Conservation (phyloP, 2,113 vertebrate species). For the Lethenteron camtschaticum region DNA sequence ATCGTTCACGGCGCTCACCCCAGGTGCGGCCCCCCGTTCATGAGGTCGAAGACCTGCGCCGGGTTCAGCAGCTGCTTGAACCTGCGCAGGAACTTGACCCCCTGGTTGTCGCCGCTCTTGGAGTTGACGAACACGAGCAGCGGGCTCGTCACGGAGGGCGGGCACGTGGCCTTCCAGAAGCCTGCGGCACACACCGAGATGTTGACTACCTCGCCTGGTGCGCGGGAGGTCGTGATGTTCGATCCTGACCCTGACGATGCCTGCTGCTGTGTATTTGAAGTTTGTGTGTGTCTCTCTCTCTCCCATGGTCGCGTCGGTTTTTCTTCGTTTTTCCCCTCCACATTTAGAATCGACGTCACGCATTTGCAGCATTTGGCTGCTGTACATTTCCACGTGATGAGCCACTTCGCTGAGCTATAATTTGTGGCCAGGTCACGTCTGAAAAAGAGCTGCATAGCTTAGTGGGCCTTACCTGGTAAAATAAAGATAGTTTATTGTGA, state of each 20-base stretch:
- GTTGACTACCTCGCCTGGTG: too few species aligned
- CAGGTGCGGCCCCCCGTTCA: constrained; percentile 91
- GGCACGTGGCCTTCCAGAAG: constrained; percentile 92
- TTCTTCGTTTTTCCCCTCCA: neutral
- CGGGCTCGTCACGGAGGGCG: constrained; percentile 74
- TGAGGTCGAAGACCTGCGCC: constrained; percentile 89
- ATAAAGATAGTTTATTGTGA: too few species aligned
- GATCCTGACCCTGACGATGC: too few species aligned
- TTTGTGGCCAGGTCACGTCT: too few species aligned
- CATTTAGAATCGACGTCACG: too few species aligned
- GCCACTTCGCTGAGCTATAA: too few species aligned
- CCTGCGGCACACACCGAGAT: constrained; percentile 22
- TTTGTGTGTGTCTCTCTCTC: neutral
- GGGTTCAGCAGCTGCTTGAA: constrained; percentile 95
- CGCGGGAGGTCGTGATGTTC: too few species aligned
- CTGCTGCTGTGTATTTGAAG: neutral
- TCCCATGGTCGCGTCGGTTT: too few species aligned
- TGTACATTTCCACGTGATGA: too few species aligned
- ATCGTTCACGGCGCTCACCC: constrained; percentile 31
- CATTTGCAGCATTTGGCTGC: too few species aligned
- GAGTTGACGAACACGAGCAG: constrained; percentile 89
- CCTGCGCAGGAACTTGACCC: constrained; percentile 73
- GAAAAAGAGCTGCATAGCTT: too few species aligned
- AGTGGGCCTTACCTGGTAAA: too few species aligned
- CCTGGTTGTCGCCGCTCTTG: constrained; percentile 92